Conservation (phyloP, 2,113 vertebrate species). For the Galemys pyrenaicus region DNA sequence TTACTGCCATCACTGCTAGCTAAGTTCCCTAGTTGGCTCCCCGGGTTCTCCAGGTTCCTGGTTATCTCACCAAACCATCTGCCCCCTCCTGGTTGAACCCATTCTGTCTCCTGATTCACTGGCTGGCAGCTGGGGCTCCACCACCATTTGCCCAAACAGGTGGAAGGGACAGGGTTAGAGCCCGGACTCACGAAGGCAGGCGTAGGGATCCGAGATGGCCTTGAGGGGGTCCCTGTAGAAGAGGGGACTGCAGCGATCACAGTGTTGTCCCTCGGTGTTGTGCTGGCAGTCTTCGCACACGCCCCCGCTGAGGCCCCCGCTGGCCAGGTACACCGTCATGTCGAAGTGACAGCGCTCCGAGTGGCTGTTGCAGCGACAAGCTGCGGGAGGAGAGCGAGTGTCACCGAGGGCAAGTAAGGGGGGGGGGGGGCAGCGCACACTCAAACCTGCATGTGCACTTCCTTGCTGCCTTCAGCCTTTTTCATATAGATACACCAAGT, state of each 20-base stretch:
- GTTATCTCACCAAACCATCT: neutral
- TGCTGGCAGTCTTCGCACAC: conserved; percentile 91
- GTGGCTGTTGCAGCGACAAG: conserved; percentile 91
- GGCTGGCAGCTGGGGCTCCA: rapidly evolving
- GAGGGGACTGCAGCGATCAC: conserved; percentile 86
- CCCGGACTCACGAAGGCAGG: conserved; percentile 87
- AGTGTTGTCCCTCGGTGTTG: conserved; percentile 89
- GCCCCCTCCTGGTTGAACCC: neutral
- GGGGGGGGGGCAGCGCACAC: rapidly evolving
- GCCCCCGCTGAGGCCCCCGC: conserved; percentile 84
- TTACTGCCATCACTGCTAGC: neutral
- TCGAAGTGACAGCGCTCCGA: conserved; percentile 92
- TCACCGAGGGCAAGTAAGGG: rapidly evolving
- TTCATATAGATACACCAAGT: too few species aligned
- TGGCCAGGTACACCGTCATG: conserved; percentile 77
- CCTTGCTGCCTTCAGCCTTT: neutral
- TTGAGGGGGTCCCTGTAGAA: conserved; percentile 88
- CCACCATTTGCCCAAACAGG: neutral
- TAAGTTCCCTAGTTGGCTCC: neutral
- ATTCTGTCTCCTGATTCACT: neutral
- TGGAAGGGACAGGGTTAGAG: rapidly evolving
- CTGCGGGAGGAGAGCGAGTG: conserved; percentile 79
- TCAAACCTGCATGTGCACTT: rapidly evolving
- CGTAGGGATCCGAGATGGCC: conserved; percentile 80
- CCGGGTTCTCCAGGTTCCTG: neutral